Conservation (phyloP, 2,888 invertebrate species). For the Nymphalis polychloros region DNA sequence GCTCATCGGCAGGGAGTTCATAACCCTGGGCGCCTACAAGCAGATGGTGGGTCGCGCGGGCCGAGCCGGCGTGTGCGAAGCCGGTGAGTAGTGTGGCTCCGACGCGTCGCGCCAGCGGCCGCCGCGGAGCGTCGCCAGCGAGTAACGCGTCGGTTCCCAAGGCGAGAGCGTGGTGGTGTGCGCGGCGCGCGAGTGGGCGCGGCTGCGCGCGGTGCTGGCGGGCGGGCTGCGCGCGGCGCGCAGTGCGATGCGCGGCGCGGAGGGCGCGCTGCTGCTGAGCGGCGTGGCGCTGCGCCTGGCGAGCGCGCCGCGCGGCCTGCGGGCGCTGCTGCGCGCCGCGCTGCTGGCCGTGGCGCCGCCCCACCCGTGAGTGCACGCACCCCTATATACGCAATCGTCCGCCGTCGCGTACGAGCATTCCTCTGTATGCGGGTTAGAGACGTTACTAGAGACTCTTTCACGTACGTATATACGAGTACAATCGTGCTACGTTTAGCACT, state of each 20-base stretch:
- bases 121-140: too few relatives aligned
- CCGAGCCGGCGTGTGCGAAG: constrained; percentile 90
- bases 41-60: constrained; percentile 99
- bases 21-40: constrained; percentile 91
- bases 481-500: too few relatives aligned
- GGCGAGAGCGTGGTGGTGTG: constrained; percentile 94
- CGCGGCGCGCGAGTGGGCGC: constrained; percentile 58
- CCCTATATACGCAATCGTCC: too few relatives aligned
- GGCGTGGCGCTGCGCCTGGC: constrained; percentile 86
- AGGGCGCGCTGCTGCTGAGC: constrained; percentile 84
- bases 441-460: too few relatives aligned
- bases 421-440: too few relatives aligned
- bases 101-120: too few relatives aligned
- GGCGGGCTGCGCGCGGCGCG: constrained; percentile 79
- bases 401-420: too few relatives aligned
- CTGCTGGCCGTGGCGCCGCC: constrained; percentile 85
- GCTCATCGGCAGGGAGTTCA: constrained; percentile 87
- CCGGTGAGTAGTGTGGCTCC: constrained; percentile 70
- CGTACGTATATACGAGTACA: too few relatives aligned
- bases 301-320: constrained; percentile 82
- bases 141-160: constrained; percentile 33
- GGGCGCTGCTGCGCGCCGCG: constrained; percentile 85
- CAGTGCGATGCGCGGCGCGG: constrained; percentile 76
- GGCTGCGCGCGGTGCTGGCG: constrained; percentile 56
- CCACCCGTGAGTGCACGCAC: constrained; percentile 43